These are phyloP conservation scores for Lasioglossum figueresi DNA, from an alignment of 2,888 invertebrate genomes.

Conservation along the genomic window DNA sequence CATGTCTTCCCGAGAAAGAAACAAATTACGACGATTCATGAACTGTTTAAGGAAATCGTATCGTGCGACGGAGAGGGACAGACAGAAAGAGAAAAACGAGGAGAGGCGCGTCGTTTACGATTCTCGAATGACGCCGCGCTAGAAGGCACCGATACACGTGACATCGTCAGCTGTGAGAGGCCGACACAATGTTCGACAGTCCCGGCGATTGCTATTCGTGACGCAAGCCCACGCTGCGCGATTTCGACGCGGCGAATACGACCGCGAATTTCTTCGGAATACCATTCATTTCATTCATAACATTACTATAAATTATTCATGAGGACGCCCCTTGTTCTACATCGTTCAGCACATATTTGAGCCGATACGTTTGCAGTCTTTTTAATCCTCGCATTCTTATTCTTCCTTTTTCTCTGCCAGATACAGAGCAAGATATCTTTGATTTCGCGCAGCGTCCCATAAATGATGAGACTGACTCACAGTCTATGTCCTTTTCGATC, in stretches of 20 bases:
- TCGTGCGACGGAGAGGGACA: background rate
- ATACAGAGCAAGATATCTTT: background rate
- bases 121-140: slow-evolving; percentile 43
- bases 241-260: slow-evolving; percentile 53
- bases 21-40: background rate
- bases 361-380: background rate
- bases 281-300: background rate
- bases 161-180: slow-evolving; percentile 45
- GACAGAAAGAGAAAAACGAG: background rate
- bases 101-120: slow-evolving; percentile 2
- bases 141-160: slow-evolving; percentile 54
- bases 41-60: background rate
- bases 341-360: background rate
- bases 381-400: background rate
- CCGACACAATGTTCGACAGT: slow-evolving; percentile 10
- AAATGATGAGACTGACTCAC: background rate
- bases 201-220: slow-evolving; percentile 59
- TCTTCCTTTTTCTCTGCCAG: background rate
- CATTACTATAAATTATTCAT: background rate
- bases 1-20: background rate
- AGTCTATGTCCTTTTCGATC: background rate
- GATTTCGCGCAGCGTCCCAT: background rate
- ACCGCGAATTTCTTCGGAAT: slow-evolving; percentile 16
- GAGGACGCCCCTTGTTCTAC: background rate
- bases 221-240: slow-evolving; percentile 26